Base-by-base conservation (phyloP, 2,888 invertebrate genomes). In the Lycocerus yunnanus region DNA sequence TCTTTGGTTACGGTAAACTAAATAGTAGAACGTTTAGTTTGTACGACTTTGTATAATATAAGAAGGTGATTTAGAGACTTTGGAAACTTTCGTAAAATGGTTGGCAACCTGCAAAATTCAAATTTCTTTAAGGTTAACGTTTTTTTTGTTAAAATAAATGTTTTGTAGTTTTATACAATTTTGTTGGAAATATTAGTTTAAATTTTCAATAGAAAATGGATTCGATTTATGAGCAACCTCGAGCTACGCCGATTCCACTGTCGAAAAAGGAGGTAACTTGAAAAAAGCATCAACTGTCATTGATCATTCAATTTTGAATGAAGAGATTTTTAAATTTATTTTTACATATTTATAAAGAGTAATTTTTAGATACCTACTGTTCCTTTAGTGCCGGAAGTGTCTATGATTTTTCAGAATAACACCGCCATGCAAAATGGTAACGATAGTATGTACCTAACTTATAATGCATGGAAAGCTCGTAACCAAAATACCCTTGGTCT, bases 381-480 rank as follows among this genome's bases (percentile, higher is more conserved):
- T 16, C 84, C 84, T 60, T 72, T 78, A 15, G 85, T 86, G n/a
- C 86, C 87, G n/a, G 86, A 86, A 81, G 84, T 85, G 60, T 87
- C 87, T 13, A 81, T 86, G 76, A 77, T 87, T 15, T 65, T 74
- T 72, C 79, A 78, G 75, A 79, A 78, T 63, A 59, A 66, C 21
- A n/a, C 15, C 3, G 15, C 68, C 0, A 15, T 60, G 11, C 21
- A 71, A 74, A 6, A 80, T 0, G 11, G 61, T 10, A 11, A 13
- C 18, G 71, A 72, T 16, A 72, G 68, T 60, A 69, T 72, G 11
- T 74, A 73, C 71, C 24, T 71, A 3, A 58, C 77, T 2, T 77
- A 77, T 69, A 82, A 81, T 70, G 73, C 79, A 10, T 84, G 84
- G 84, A 84, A 82, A 79, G 77, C 75, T 16, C 79, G 80, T 20